Percentiles rank a stretch among this genome's conserved stretches.
These are phyloP conservation scores for Mesochorus sp. DNA, from an alignment of 2,888 invertebrate genomes.

Conservation along the genomic window DNA sequence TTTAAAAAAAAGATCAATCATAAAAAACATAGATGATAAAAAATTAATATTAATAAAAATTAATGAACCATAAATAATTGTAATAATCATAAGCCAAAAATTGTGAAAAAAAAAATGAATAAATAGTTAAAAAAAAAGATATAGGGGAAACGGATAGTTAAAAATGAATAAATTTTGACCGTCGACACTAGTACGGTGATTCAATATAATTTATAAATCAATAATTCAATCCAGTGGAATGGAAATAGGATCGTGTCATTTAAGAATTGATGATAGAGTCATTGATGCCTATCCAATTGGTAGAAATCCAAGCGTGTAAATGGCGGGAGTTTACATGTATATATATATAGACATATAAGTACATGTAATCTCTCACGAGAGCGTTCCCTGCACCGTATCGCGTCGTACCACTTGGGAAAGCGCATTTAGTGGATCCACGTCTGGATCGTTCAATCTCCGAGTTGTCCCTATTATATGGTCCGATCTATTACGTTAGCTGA, in stretches of 20 bases:
- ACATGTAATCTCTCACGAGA: constrained; percentile 11
- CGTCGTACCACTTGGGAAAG: constrained; percentile 25
- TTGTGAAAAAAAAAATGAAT: too few relatives aligned
- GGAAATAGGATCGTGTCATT: too few relatives aligned
- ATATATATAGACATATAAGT: background rate
- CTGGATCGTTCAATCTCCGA: constrained; percentile 9
- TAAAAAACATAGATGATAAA: background rate
- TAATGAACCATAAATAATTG: too few relatives aligned
- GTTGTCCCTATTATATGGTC: constrained; percentile 10
- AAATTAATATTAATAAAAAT: background rate
- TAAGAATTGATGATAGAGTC: too few relatives aligned
- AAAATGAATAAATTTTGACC: too few relatives aligned
- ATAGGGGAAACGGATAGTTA: too few relatives aligned
- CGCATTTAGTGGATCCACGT: constrained; percentile 12
- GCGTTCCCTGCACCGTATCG: background rate
- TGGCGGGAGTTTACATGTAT: background rate
- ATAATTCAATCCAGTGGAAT: too few relatives aligned
- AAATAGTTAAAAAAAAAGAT: too few relatives aligned
- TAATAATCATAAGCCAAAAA: too few relatives aligned
- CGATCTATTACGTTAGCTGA: constrained; percentile 47
- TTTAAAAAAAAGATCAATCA: background rate
- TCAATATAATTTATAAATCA: too few relatives aligned
- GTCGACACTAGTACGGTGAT: too few relatives aligned
- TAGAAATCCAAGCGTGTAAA: background rate
- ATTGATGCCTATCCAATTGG: background rate